Evolutionary conservation across 2,113 vertebrate genomes (phyloP).

Genomic region (Hemicordylus capensis): DNA sequence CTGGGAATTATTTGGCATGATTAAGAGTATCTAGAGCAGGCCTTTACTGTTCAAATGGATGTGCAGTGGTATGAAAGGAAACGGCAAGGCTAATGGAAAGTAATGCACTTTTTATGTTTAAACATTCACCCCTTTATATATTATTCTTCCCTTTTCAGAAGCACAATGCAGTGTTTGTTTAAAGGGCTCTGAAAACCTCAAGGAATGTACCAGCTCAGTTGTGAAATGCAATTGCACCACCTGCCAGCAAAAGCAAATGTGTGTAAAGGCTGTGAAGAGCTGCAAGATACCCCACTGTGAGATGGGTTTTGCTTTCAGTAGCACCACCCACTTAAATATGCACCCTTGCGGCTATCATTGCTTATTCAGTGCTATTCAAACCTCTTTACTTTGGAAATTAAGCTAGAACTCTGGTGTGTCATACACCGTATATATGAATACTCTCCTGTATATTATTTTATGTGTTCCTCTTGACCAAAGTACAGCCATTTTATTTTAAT

Average conservation of each 20-base stretch:
- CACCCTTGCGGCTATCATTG: slow-evolving; percentile 9
- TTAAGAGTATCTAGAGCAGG: background rate
- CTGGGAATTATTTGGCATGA: background rate
- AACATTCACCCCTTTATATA: background rate
- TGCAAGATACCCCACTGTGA: background rate
- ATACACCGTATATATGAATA: background rate
- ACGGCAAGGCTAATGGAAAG: background rate
- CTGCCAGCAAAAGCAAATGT: background rate
- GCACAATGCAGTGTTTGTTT: background rate
- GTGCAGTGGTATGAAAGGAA: background rate
- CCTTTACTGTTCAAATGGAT: slow-evolving; percentile 1
- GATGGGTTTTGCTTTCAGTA: background rate
- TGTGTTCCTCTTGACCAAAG: background rate
- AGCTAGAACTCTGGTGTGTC: background rate
- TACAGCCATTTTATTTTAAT: background rate
- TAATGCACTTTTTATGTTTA: background rate
- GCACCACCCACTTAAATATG: background rate
- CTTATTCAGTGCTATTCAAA: slow-evolving; percentile 15
- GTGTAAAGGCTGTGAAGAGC: background rate
- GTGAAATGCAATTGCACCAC: background rate
- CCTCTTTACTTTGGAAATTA: slow-evolving; percentile 23
- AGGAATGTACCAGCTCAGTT: background rate
- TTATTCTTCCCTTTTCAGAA: background rate
- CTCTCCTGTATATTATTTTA: background rate
- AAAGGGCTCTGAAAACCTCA: background rate